Evolutionary conservation across 1,140 invertebrate species (phyloP).

Genomic region (Drosophila sechellia): DNA sequence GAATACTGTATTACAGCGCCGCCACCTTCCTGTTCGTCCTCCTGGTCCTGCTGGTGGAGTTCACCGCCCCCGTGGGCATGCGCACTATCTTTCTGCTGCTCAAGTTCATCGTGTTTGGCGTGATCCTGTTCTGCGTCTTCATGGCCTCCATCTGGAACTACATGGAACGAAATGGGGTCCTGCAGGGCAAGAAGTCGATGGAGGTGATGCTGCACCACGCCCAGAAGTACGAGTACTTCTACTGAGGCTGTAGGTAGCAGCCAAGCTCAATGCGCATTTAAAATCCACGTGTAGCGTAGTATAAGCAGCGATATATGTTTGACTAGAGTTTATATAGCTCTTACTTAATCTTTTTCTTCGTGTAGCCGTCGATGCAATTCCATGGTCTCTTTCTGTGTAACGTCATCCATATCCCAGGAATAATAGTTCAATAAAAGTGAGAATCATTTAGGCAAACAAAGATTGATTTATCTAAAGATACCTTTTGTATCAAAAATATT

Average conservation of each 20-base stretch:
- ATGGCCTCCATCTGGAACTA: constrained; percentile 92
- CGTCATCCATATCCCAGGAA: constrained; percentile 30
- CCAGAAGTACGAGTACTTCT: constrained; percentile 74
- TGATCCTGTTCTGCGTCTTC: constrained; percentile 89
- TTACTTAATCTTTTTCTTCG: constrained; percentile 12
- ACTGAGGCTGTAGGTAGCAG: constrained; percentile 25
- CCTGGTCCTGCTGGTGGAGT: constrained; percentile 83
- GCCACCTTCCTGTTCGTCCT: constrained; percentile 85
- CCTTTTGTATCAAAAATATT: no score
- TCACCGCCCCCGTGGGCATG: constrained; percentile 82
- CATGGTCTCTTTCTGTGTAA: constrained; percentile 31
- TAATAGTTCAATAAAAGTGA: constrained; percentile 10
- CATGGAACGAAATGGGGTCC: constrained; percentile 91
- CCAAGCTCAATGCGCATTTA: constrained; percentile 74
- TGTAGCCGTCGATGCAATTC: constrained; percentile 26
- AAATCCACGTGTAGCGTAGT: constrained; percentile 11
- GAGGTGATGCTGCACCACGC: constrained; percentile 85
- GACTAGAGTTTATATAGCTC: constrained; percentile 5
- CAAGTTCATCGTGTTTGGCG: constrained; percentile 87
- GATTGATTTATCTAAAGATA: background rate
- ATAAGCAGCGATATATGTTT: constrained; percentile 11
- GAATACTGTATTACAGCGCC: constrained; percentile 86
- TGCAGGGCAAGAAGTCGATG: constrained; percentile 88
- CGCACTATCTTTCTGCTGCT: constrained; percentile 85
- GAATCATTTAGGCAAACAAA: background rate